A percentile compares a stretch with the other conserved stretches of the same genome.
These are phyloP conservation scores for Anhinga rufa DNA, from an alignment of 2,113 vertebrate species.

Conservation along the genomic window DNA sequence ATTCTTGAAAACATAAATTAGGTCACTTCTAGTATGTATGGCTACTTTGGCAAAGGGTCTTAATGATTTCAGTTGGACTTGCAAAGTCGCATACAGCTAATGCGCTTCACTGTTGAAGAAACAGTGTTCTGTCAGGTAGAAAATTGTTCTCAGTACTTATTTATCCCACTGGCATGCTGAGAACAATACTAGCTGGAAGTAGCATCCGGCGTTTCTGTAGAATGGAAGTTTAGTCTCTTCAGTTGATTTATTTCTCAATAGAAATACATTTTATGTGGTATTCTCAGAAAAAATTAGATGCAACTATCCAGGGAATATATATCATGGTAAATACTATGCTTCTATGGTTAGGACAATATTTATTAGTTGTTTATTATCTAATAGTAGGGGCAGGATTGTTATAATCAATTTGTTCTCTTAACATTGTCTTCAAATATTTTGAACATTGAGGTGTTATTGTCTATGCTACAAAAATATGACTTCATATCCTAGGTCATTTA, in stretches of 20 bases:
- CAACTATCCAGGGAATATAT: neutral
- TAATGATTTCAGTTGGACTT: neutral
- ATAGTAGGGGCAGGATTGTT: neutral
- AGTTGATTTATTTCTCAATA: neutral
- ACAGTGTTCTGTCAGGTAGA: neutral
- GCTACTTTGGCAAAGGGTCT: neutral
- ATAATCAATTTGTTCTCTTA: neutral
- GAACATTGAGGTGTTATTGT: neutral
- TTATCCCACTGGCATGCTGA: neutral
- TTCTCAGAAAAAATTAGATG: neutral
- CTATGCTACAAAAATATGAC: neutral
- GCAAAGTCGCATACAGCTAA: neutral
- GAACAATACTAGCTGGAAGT: neutral
- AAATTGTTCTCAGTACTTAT: neutral
- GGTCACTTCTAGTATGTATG: neutral
- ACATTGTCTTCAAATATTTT: neutral
- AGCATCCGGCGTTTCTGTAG: neutral
- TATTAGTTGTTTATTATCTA: neutral
- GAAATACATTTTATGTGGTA: neutral
- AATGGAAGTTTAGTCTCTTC: neutral
- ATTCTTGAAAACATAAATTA: neutral
- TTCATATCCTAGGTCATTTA: neutral
- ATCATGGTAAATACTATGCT: neutral
- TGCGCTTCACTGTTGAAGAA: neutral
- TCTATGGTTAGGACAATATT: neutral